phyloP scores from a whole-genome alignment of 1,140 invertebrate species.

The Philopotamus ludificatus region DNA sequence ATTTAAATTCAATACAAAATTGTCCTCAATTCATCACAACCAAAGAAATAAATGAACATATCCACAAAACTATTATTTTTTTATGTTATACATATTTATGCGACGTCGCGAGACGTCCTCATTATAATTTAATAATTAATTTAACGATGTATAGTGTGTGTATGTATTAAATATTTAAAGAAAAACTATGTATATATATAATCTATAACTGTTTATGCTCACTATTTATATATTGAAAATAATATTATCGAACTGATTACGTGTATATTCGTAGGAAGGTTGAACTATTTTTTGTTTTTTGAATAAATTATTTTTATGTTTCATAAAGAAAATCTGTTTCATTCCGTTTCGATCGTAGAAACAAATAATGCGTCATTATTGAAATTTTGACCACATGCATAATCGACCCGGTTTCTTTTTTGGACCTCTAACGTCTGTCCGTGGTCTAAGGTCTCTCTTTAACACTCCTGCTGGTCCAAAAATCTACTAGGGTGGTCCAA shows the following conservation, averaged over 20 bases:
- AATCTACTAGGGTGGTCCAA: slow-evolving; percentile 34
- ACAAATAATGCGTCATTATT: too few species aligned
- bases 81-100: background rate
- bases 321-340: too few species aligned
- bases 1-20: too few species aligned
- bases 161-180: background rate
- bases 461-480: slow-evolving; percentile 10
- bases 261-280: background rate
- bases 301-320: slow-evolving; percentile 26
- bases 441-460: slow-evolving; percentile 13
- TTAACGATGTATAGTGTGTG: background rate
- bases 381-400: too few species aligned
- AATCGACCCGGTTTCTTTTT: too few species aligned
- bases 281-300: slow-evolving; percentile 25
- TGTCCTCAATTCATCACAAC: too few species aligned
- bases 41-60: too few species aligned
- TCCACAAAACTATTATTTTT: background rate
- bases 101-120: background rate
- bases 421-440: background rate
- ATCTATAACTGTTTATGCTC: background rate
- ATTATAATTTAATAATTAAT: background rate
- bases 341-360: too few species aligned
- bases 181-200: background rate
- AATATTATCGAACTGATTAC: background rate
- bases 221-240: background rate